phyloP scores from a whole-genome alignment of 2,888 invertebrate species.

The Chymomyza caudatula region DNA sequence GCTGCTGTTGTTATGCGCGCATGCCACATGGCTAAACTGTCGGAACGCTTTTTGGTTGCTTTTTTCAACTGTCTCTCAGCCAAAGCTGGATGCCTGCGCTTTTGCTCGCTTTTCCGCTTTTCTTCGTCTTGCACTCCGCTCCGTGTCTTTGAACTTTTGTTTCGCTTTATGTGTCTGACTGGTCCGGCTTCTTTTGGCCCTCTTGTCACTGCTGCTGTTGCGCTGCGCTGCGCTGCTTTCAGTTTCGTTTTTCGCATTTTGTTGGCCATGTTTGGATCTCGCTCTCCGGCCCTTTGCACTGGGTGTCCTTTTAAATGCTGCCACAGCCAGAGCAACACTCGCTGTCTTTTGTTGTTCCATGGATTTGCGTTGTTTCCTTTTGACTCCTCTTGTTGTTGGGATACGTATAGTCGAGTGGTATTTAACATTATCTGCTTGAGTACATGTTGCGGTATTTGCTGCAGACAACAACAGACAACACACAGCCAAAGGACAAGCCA shows the following conservation, averaged over 20 bases:
- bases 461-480: conserved; percentile 73
- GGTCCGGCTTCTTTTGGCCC: conserved; percentile 20
- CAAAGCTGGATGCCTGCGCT: background rate
- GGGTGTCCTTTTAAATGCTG: conserved; percentile 65
- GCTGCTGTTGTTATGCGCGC: conserved; percentile 13
- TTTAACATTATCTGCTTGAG: conserved; percentile 74
- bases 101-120: background rate
- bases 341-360: conserved; percentile 67
- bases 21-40: background rate
- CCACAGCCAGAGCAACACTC: conserved; percentile 3
- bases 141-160: conserved; percentile 61
- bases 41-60: conserved; percentile 23
- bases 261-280: conserved; percentile 24
- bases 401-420: conserved; percentile 63
- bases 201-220: conserved; percentile 10
- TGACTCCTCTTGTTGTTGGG: conserved; percentile 24
- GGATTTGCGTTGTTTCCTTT: conserved; percentile 68
- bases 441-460: conserved; percentile 74
- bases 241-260: conserved; percentile 53
- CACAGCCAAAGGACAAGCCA: conserved; percentile 28
- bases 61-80: background rate
- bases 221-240: conserved; percentile 43
- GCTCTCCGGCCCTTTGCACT: conserved; percentile 13
- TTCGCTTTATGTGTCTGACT: conserved; percentile 39
- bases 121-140: background rate